Evolutionary conservation across 2,888 invertebrate genomes (phyloP).

Genomic region (Ochropacha duplaris): DNA sequence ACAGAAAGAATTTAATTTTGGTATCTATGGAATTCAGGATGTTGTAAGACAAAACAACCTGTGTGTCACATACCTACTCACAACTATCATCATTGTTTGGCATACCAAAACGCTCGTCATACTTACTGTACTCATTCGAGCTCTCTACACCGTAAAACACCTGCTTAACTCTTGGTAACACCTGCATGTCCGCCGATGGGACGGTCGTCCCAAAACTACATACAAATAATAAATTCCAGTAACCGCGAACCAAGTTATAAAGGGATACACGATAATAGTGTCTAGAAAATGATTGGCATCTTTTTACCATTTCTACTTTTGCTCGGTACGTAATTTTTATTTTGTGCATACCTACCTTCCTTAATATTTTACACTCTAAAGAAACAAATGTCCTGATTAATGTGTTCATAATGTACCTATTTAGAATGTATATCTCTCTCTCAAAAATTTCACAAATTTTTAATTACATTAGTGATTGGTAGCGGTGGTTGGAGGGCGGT

Average conservation of each 20-base stretch:
- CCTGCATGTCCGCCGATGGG: too few species aligned
- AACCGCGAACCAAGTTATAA: too few species aligned
- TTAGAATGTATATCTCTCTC: not conserved
- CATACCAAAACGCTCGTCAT: not conserved
- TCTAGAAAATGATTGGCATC: not conserved
- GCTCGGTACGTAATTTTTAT: not conserved
- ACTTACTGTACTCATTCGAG: not conserved
- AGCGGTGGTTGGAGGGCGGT: conserved; percentile 36
- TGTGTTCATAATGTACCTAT: not conserved
- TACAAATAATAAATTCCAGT: too few species aligned
- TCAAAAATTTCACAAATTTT: too few species aligned
- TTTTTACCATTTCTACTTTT: not conserved
- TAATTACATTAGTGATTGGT: not conserved
- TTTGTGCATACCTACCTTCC: too few species aligned
- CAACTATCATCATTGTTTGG: not conserved
- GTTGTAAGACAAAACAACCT: not conserved
- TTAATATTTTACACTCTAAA: too few species aligned
- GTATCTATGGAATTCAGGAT: conserved; percentile 1
- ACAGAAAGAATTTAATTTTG: not conserved
- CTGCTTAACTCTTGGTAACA: too few species aligned
- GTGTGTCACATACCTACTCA: not conserved
- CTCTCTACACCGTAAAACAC: not conserved
- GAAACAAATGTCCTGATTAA: too few species aligned
- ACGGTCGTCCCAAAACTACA: too few species aligned
- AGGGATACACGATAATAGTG: not conserved